Conservation (phyloP, 2,797 vertebrate genomes). For the Myotis findleyi region DNA sequence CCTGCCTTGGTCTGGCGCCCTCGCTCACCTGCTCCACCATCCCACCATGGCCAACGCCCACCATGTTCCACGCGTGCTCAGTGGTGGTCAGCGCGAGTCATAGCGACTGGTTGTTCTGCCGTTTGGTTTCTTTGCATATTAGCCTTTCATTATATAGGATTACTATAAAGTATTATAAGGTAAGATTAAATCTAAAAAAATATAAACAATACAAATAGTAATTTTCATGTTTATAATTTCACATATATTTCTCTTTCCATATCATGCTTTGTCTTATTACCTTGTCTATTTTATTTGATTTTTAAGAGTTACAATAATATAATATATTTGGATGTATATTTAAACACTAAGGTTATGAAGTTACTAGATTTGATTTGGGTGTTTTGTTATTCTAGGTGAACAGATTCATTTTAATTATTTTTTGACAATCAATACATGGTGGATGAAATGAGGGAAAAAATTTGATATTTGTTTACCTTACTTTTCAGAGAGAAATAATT, state of each 20-base stretch:
- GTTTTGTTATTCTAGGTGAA: neutral
- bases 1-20: too few relatives aligned
- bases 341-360: neutral
- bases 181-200: neutral
- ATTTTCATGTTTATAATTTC: neutral
- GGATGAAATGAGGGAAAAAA: neutral
- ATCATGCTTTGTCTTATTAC: neutral
- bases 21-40: too few relatives aligned
- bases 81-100: too few relatives aligned
- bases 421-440: neutral
- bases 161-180: neutral
- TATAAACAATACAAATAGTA: neutral
- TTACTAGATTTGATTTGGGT: neutral
- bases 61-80: too few relatives aligned
- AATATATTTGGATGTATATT: neutral
- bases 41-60: too few relatives aligned
- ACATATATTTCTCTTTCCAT: neutral
- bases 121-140: too few relatives aligned
- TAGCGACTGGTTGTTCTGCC: too few relatives aligned
- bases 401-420: constrained; percentile 13
- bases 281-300: neutral
- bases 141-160: neutral
- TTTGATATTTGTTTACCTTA: neutral
- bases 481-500: constrained; percentile 9
- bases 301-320: neutral